These are phyloP conservation scores for Gadus macrocephalus DNA, from an alignment of 2,113 vertebrate species.

Conservation along the genomic window DNA sequence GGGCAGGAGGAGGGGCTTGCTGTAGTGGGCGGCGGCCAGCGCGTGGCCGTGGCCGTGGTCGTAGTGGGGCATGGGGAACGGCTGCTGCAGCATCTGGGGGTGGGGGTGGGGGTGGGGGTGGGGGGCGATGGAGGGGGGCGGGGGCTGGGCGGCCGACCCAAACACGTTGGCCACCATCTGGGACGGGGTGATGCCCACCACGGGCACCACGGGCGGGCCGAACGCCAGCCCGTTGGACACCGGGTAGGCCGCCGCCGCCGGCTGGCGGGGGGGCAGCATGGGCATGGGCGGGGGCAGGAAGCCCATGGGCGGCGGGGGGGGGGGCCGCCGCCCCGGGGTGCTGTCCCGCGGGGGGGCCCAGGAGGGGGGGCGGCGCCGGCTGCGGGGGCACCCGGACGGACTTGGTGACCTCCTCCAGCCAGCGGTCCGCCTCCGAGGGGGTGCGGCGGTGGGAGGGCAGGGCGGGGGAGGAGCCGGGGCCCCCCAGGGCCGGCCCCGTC, in stretches of 20 bases:
- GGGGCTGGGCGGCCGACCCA: constrained; percentile 81
- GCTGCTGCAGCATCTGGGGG: constrained; percentile 38
- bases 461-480: constrained; percentile 38
- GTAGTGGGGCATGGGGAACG: constrained; percentile 29
- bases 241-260: constrained; percentile 76
- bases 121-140: constrained; percentile 66
- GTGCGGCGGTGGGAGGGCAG: constrained; percentile 81
- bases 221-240: constrained; percentile 88
- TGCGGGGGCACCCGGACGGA: constrained; percentile 80
- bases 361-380: constrained; percentile 55
- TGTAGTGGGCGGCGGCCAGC: constrained; percentile 69
- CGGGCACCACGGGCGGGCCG: constrained; percentile 79
- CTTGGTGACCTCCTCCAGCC: constrained; percentile 96
- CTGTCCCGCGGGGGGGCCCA: constrained; percentile 62
- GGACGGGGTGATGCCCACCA: constrained; percentile 95
- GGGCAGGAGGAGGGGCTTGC: constrained; percentile 51
- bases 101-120: constrained; percentile 36
- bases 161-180: constrained; percentile 98
- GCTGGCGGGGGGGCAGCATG: constrained; percentile 82
- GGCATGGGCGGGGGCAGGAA: constrained; percentile 80
- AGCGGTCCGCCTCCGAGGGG: constrained; percentile 94
- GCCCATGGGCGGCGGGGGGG: constrained; percentile 65
- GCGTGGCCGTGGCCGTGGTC: constrained; percentile 41
- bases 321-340: constrained; percentile 57
- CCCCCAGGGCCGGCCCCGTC: constrained; percentile 35